A percentile compares a stretch with the other conserved stretches of the same genome.
Conservation (phyloP, 2,888 invertebrate species). For the Agrotis ipsilon region DNA sequence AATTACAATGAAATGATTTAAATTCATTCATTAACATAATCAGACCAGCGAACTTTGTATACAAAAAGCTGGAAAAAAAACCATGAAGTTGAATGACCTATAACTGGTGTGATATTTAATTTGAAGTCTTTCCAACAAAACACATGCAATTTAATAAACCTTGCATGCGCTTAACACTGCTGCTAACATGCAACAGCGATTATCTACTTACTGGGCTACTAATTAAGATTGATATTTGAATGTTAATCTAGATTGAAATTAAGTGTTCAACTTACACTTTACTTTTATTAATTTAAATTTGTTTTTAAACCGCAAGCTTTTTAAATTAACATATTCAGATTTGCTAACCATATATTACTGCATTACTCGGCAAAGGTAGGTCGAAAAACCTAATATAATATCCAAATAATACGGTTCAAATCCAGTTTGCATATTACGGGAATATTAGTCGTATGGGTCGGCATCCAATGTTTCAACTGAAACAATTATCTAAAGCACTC, state of each 20-base stretch:
- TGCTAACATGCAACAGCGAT: conserved; percentile 38
- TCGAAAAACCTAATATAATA: no score
- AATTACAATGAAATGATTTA: not conserved
- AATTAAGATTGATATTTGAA: conserved; percentile 32
- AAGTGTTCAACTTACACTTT: not conserved
- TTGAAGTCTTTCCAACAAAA: conserved; percentile 11
- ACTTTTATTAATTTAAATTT: not conserved
- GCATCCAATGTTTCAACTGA: no score
- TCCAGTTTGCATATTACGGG: no score
- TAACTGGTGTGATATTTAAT: conserved; percentile 30
- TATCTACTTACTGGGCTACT: conserved; percentile 19
- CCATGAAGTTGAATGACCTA: conserved; percentile 30
- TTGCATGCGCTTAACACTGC: conserved; percentile 23
- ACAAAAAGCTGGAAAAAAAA: not conserved
- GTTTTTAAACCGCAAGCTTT: not conserved
- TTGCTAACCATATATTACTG: no score
- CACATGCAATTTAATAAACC: conserved; percentile 8
- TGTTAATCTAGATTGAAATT: conserved; percentile 18
- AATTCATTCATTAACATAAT: not conserved
- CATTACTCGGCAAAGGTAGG: no score
- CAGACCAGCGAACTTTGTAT: not conserved
- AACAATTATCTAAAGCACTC: no score
- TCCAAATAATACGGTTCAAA: no score
- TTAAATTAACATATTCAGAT: no score
- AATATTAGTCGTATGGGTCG: no score